Evolutionary conservation across 2,888 invertebrate genomes (phyloP).

Genomic region (Napeogenes inachia): DNA sequence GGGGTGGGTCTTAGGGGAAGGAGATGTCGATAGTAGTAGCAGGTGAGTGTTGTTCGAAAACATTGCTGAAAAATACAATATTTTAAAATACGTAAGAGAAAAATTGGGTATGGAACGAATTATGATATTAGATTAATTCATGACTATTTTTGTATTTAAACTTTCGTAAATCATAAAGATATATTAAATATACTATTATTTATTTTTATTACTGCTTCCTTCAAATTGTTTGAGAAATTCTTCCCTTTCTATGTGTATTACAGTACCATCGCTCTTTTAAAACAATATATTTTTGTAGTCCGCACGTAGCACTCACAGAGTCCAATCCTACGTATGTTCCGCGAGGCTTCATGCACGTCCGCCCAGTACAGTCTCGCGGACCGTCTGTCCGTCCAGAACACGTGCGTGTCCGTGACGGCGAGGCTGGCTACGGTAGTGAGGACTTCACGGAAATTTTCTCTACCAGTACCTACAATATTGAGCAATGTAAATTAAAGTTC

Average conservation of each 20-base stretch:
- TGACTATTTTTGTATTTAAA: too few species aligned
- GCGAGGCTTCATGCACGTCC: slow-evolving; percentile 47
- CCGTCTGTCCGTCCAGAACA: slow-evolving; percentile 83
- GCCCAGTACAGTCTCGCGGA: slow-evolving; percentile 78
- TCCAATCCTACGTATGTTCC: slow-evolving; percentile 40
- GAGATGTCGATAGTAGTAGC: slow-evolving; percentile 46
- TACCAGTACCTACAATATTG: slow-evolving; percentile 59
- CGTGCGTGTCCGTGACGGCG: slow-evolving; percentile 77
- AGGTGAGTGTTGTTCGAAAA: slow-evolving; percentile 66
- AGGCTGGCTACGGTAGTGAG: slow-evolving; percentile 75
- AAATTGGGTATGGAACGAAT: too few species aligned
- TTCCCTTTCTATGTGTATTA: too few species aligned
- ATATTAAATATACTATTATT: too few species aligned
- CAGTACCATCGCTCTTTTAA: too few species aligned
- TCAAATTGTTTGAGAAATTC: too few species aligned
- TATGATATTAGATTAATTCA: too few species aligned
- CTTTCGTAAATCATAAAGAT: too few species aligned
- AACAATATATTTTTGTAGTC: background rate
- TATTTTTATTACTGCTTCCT: too few species aligned
- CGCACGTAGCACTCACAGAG: slow-evolving; percentile 12
- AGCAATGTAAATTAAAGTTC: background rate
- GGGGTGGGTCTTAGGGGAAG: slow-evolving; percentile 37
- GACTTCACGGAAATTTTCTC: slow-evolving; percentile 62
- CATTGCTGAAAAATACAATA: slow-evolving; percentile 57
- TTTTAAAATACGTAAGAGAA: background rate